Conservation (phyloP, 2,888 invertebrate genomes). For the Penaeus monodon region DNA sequence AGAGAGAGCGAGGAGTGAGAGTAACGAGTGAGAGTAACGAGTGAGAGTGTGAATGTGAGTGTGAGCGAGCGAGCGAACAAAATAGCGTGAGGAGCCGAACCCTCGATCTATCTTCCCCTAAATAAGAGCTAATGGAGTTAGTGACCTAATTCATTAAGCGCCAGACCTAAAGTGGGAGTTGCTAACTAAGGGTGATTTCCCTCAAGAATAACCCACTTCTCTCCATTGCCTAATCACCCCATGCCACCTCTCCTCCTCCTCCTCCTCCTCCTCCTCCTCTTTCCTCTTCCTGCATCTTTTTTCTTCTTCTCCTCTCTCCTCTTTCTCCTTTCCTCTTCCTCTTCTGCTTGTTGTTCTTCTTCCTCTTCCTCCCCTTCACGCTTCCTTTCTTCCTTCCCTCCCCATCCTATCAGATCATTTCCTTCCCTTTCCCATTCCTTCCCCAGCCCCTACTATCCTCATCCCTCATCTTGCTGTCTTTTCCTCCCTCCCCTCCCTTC, state of each 20-base stretch:
- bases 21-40: slow-evolving; percentile 17
- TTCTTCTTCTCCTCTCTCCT: not conserved
- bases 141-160: too few relatives aligned
- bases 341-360: slow-evolving; percentile 11
- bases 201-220: too few relatives aligned
- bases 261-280: not conserved
- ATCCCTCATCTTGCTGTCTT: too few relatives aligned
- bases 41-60: not conserved
- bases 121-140: not conserved
- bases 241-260: not conserved
- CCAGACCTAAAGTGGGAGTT: too few relatives aligned
- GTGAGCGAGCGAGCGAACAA: not conserved
- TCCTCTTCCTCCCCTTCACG: not conserved
- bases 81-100: not conserved
- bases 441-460: not conserved
- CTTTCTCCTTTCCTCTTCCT: slow-evolving; percentile 17
- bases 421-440: not conserved
- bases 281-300: not conserved
- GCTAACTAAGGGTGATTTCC: too few relatives aligned
- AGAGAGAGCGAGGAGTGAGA: not conserved
- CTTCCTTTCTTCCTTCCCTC: not conserved
- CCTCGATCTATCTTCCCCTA: not conserved
- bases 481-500: too few relatives aligned
- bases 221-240: too few relatives aligned
- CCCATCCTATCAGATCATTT: not conserved